Conservation (phyloP, 2,797 vertebrate species). For the Okamejei kenojei region DNA sequence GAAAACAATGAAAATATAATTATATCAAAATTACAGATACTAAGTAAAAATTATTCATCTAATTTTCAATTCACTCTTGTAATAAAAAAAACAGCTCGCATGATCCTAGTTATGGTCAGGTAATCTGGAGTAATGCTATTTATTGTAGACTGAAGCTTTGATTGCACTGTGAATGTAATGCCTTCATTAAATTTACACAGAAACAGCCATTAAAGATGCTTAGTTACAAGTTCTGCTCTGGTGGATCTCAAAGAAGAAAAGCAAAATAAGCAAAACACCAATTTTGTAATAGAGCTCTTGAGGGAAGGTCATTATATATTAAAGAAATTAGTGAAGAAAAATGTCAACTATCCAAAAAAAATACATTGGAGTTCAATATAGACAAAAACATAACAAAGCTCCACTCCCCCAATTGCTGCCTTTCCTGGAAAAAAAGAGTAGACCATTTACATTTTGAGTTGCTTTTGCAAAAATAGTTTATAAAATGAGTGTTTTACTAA, state of each 20-base stretch:
- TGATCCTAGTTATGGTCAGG: not conserved
- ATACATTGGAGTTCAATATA: not conserved
- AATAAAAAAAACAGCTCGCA: not conserved
- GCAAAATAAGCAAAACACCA: not conserved
- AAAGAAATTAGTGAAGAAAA: not conserved
- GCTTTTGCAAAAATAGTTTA: too few species aligned
- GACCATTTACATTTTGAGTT: too few species aligned
- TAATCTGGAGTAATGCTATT: not conserved
- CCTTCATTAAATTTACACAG: not conserved
- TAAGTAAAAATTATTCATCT: not conserved
- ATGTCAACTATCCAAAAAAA: not conserved
- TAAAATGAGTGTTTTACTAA: too few species aligned
- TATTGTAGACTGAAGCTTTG: not conserved
- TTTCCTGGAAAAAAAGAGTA: too few species aligned
- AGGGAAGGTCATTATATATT: not conserved
- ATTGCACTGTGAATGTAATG: not conserved
- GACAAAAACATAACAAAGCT: not conserved
- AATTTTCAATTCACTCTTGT: not conserved
- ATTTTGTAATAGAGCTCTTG: not conserved
- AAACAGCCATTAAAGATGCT: not conserved
- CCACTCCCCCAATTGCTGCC: not conserved
- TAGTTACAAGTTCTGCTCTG: not conserved
- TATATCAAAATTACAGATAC: not conserved
- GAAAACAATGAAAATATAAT: not conserved
- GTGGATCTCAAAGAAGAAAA: not conserved